phyloP scores from a whole-genome alignment of 2,113 vertebrate species.

The Catharus fuscescens region DNA sequence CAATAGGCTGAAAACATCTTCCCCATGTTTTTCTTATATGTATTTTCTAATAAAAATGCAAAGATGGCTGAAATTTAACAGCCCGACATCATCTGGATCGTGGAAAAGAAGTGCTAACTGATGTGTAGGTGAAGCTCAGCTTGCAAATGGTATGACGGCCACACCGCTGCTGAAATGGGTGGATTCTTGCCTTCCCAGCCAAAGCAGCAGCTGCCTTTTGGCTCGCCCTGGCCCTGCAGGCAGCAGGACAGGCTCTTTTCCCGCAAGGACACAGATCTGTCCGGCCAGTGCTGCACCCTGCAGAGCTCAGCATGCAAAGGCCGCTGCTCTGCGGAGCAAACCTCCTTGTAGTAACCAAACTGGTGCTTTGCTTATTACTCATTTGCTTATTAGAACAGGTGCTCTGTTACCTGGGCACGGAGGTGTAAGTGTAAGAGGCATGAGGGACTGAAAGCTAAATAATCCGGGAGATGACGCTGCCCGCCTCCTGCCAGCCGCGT shows the following conservation, averaged over 20 bases:
- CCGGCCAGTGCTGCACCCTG: accelerated
- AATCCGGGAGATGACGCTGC: accelerated
- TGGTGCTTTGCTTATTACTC: background rate
- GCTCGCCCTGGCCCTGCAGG: accelerated
- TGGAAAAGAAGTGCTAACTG: background rate
- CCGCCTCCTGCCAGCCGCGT: background rate
- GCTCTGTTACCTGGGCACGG: background rate
- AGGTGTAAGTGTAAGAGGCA: accelerated
- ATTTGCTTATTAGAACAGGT: background rate
- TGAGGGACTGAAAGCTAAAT: background rate
- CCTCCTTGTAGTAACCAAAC: background rate
- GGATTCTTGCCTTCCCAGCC: accelerated
- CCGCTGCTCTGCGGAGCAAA: background rate
- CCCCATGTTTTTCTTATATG: background rate
- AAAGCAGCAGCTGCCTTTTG: background rate
- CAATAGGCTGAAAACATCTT: background rate
- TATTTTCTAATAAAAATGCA: background rate
- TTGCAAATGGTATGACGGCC: background rate
- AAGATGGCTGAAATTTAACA: background rate
- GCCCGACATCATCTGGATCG: background rate
- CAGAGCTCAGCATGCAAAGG: background rate
- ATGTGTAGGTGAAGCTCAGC: background rate
- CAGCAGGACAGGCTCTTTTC: background rate
- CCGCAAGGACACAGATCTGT: background rate
- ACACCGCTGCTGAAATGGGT: accelerated